Percentiles rank a stretch among this genome's conserved stretches.
These are phyloP conservation scores for Bombus ignitus DNA, from an alignment of 1,140 invertebrate genomes.

Conservation along the genomic window DNA sequence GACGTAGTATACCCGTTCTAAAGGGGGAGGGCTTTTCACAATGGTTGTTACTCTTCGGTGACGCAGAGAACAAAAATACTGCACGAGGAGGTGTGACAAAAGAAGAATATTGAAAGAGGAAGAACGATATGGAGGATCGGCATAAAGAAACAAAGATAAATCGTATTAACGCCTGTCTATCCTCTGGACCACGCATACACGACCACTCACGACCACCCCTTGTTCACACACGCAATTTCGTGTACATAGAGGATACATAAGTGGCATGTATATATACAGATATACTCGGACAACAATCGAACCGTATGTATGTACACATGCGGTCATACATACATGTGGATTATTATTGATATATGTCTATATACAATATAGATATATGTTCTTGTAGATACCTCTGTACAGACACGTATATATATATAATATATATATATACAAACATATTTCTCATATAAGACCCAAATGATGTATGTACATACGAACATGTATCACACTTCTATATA, in stretches of 20 bases:
- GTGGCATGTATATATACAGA: not conserved
- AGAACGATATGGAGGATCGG: not conserved
- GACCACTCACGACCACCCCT: not conserved
- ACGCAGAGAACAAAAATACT: conserved; percentile 38
- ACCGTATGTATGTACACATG: not conserved
- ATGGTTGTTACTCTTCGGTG: not conserved
- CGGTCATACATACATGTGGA: not conserved
- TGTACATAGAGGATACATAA: conserved; percentile 9
- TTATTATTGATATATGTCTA: not conserved
- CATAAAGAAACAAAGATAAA: conserved; percentile 46
- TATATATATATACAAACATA: not conserved
- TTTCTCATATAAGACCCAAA: too few relatives aligned
- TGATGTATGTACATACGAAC: not conserved
- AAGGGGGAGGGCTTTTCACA: not conserved
- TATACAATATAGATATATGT: not conserved
- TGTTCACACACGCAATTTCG: not conserved
- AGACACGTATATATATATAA: not conserved
- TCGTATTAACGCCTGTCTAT: conserved; percentile 52
- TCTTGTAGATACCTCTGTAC: not conserved
- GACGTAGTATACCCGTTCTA: not conserved
- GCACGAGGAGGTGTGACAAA: not conserved
- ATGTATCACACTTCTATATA: not conserved
- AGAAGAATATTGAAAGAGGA: not conserved
- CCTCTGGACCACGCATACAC: not conserved
- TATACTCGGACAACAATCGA: not conserved